phyloP scores from a whole-genome alignment of 1,140 invertebrate species.

The Metopolophium dirhodum region DNA sequence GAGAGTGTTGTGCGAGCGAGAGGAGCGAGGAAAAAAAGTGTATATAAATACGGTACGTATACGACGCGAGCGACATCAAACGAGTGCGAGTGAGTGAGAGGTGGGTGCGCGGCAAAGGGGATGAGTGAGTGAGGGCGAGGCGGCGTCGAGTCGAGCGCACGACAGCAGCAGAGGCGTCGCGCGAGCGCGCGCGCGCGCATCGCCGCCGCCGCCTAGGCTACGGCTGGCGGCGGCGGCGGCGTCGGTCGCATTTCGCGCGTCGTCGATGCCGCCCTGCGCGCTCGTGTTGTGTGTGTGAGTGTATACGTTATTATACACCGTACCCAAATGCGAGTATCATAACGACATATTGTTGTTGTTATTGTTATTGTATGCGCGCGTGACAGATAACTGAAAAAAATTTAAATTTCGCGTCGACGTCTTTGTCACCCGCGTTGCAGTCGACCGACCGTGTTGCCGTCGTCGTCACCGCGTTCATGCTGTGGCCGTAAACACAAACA shows the following conservation, averaged over 20 bases:
- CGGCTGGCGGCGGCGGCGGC: background rate
- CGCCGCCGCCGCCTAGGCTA: background rate
- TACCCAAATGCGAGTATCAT: background rate
- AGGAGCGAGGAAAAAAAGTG: background rate
- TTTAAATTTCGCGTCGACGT: background rate
- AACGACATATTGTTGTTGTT: background rate
- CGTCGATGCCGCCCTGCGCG: background rate
- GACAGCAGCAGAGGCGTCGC: background rate
- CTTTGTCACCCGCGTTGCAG: background rate
- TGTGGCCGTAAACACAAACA: background rate
- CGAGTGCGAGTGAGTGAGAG: background rate
- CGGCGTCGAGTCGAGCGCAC: conserved; percentile 18
- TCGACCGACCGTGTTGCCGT: too few species aligned
- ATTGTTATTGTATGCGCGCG: background rate
- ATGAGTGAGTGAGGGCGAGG: background rate
- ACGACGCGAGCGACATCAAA: background rate
- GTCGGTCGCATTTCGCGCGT: background rate
- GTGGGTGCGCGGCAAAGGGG: background rate
- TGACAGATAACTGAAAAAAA: background rate
- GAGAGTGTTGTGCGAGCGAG: background rate
- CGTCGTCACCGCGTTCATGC: background rate
- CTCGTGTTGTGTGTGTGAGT: background rate
- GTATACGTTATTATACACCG: background rate
- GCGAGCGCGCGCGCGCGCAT: conserved; percentile 23
- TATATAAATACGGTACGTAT: background rate